These are phyloP conservation scores for Sesamia inferens DNA, from an alignment of 2,888 invertebrate species.

Conservation along the genomic window DNA sequence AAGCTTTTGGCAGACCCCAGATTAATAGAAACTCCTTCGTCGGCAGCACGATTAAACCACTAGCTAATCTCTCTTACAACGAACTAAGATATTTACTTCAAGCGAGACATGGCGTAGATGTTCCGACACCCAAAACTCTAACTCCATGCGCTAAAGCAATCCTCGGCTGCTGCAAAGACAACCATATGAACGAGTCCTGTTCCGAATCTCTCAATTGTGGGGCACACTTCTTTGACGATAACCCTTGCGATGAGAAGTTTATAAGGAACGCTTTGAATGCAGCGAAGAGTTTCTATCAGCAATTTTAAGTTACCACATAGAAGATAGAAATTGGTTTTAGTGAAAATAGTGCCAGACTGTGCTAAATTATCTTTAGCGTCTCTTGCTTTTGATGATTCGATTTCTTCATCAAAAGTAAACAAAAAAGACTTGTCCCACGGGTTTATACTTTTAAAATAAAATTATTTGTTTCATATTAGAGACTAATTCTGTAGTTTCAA, in stretches of 20 bases:
- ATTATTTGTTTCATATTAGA: not conserved
- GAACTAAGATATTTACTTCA: constrained; percentile 79
- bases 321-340: constrained; percentile 18
- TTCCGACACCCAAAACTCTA: constrained; percentile 72
- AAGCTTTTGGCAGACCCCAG: constrained; percentile 71
- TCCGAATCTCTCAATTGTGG: constrained; percentile 93
- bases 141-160: constrained; percentile 94
- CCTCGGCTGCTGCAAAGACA: constrained; percentile 92
- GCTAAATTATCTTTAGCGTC: constrained; percentile 18
- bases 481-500: constrained; percentile 11
- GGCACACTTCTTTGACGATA: constrained; percentile 93
- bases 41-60: constrained; percentile 81
- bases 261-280: constrained; percentile 89
- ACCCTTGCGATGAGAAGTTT: constrained; percentile 92
- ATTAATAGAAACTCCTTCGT: constrained; percentile 56
- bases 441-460: not conserved
- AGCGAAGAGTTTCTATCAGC: constrained; percentile 81
- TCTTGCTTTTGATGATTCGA: not conserved
- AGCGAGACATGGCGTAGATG: constrained; percentile 69
- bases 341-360: constrained; percentile 31
- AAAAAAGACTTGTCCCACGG: not conserved
- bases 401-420: not conserved
- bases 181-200: constrained; percentile 89
- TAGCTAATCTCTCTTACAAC: constrained; percentile 73
- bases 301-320: constrained; percentile 64